phyloP scores from a whole-genome alignment of 2,797 vertebrate species.

The Cuculus canorus region DNA sequence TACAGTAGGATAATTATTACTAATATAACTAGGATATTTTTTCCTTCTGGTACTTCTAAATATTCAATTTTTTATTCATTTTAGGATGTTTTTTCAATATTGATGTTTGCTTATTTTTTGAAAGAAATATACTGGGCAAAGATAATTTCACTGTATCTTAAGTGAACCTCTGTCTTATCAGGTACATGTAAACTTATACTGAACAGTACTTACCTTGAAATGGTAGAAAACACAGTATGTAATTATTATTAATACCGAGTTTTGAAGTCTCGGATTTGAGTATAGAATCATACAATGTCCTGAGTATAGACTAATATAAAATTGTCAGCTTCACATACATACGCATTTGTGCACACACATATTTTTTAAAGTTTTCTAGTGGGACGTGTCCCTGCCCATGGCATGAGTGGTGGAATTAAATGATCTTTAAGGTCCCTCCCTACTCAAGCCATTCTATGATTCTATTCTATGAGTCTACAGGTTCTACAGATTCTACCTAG shows the following conservation, averaged over 20 bases:
- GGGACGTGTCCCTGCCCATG: no score
- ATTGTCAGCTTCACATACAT: background rate
- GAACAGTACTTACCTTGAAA: background rate
- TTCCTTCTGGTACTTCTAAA: background rate
- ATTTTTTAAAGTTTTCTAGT: background rate
- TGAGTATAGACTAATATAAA: background rate
- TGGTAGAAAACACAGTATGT: background rate
- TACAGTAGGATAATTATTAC: background rate
- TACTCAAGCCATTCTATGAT: no score
- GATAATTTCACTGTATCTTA: background rate
- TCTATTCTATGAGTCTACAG: no score
- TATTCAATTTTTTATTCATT: background rate
- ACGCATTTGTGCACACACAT: background rate
- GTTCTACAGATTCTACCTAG: no score
- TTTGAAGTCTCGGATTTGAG: background rate
- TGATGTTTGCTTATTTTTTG: background rate
- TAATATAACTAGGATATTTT: background rate
- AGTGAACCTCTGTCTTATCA: background rate
- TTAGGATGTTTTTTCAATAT: background rate
- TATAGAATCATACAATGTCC: no score
- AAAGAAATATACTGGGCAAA: background rate
- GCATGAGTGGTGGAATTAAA: no score
- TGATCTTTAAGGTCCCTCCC: no score
- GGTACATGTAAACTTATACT: background rate
- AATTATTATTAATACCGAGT: background rate